phyloP scores from a whole-genome alignment of 2,888 invertebrate species.

The Oscheius myriophilus region DNA sequence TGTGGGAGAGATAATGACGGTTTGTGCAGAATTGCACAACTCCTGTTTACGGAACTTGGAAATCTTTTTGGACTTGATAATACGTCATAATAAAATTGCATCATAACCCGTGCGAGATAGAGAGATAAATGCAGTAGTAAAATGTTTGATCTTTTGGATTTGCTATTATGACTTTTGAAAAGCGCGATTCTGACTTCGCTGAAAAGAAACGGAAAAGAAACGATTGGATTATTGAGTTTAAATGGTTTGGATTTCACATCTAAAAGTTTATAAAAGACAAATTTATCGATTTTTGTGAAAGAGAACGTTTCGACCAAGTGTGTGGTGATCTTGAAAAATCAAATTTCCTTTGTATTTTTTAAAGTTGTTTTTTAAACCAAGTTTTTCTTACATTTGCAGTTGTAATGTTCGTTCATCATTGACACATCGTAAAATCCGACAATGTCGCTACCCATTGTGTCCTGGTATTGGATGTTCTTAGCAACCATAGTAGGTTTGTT shows the following conservation, averaged over 20 bases:
- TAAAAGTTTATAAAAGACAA: too few relatives aligned
- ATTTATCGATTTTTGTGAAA: too few relatives aligned
- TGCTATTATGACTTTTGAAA: too few relatives aligned
- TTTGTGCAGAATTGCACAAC: not conserved
- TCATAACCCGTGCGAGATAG: not conserved
- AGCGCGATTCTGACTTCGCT: too few relatives aligned
- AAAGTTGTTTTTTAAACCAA: not conserved
- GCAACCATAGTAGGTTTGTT: constrained; percentile 54
- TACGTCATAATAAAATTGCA: not conserved
- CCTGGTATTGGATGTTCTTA: constrained; percentile 48
- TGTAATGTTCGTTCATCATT: constrained; percentile 67
- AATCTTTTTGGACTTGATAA: not conserved
- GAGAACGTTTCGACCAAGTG: too few relatives aligned
- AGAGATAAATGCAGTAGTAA: not conserved
- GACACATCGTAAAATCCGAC: constrained; percentile 61
- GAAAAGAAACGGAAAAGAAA: too few relatives aligned
- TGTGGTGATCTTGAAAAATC: too few relatives aligned
- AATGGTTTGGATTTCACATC: too few relatives aligned
- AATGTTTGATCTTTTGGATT: too few relatives aligned
- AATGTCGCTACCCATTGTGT: constrained; percentile 59
- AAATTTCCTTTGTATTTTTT: too few relatives aligned
- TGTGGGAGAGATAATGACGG: too few relatives aligned
- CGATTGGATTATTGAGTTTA: too few relatives aligned
- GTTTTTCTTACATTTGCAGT: constrained; percentile 49
- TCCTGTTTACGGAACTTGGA: not conserved